Evolutionary conservation across 1,140 invertebrate species (phyloP), one percentile per base, ranked within the genome.

Genomic region (Euglossa dilemma): DNA sequence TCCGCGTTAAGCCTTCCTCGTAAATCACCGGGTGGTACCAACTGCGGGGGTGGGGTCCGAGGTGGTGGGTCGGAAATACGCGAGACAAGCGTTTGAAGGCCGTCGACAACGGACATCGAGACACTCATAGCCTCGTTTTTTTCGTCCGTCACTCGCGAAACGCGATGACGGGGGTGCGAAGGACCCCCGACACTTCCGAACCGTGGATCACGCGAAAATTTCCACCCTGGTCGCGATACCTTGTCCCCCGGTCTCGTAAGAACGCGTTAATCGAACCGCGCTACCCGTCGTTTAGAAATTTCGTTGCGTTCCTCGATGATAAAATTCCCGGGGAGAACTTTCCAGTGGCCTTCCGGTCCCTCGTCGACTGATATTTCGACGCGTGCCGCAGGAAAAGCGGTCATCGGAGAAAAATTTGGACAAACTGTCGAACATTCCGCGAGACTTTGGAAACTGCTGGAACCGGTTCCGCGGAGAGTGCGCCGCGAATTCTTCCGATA

Each of bases 1-100:
- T 84, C 88, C 59, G 67, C 61, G 78, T 85, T 90, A 85, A 85
- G 89, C 80, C 85, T 89, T 80, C 75, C 81, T 85, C 85, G 73
- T 89, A 89, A 89, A 89, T 89, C 88, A 77, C 71, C 28, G 9
- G 56, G 45, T 20, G 43, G 50, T 50, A 11, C 14, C 11, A 25
- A 14, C 11, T 25, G 20, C 20, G 28, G 0, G 7, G 36, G 14
- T 6, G 45, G 52, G 16, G 9, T 18, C 18, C 28, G 11, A 11
- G 28, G 43, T 36, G 7, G 36, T 6, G 36, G 36, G 14, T 57
- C 28, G 57, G 9, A 67, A 70, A 61, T 81, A 61, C 61, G 47
- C 80, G 12, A 54, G 52, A 5, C 54, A 75, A 76, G 7, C 70
- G 70, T 71, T 78, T 52, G 18, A 54, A 9, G 2, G 16, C 16